A percentile compares a stretch with the other conserved stretches of the same genome.
phyloP scores from a whole-genome alignment of 2,113 vertebrate species.

The Corythornis cristatus region DNA sequence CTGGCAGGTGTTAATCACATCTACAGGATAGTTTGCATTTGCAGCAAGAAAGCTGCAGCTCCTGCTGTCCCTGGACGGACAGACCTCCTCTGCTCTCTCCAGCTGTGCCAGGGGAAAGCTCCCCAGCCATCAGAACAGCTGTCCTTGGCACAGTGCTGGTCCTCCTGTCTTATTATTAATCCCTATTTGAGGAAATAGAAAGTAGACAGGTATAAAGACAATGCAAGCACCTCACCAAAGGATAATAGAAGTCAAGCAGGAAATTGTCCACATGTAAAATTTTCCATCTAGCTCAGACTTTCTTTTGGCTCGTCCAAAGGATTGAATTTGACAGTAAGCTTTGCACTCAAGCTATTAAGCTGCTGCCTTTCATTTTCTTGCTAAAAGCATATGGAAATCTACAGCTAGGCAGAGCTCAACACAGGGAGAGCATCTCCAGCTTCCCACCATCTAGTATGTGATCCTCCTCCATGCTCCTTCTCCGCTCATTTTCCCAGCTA shows the following conservation, averaged over 20 bases:
- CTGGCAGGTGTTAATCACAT: neutral
- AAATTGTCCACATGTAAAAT: neutral
- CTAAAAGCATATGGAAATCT: neutral
- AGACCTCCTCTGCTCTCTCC: neutral
- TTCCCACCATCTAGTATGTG: fast-evolving
- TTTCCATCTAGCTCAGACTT: neutral
- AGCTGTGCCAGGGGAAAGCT: fast-evolving
- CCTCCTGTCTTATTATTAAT: no score
- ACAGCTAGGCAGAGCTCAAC: neutral
- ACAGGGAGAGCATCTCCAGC: neutral
- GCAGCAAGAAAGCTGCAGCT: neutral
- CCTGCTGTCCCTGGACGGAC: fast-evolving
- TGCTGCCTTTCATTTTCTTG: neutral
- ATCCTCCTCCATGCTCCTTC: fast-evolving
- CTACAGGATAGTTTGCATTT: no score
- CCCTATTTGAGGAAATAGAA: neutral
- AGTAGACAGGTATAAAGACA: neutral
- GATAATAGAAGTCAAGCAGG: neutral
- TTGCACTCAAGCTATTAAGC: neutral
- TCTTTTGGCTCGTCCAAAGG: neutral
- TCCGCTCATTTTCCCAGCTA: neutral
- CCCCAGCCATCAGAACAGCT: fast-evolving
- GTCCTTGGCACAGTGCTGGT: fast-evolving
- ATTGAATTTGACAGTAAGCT: neutral
- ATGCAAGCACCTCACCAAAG: neutral